These are phyloP conservation scores for Neodiprion pinetum DNA, from an alignment of 1,140 invertebrate species.

Conservation along the genomic window DNA sequence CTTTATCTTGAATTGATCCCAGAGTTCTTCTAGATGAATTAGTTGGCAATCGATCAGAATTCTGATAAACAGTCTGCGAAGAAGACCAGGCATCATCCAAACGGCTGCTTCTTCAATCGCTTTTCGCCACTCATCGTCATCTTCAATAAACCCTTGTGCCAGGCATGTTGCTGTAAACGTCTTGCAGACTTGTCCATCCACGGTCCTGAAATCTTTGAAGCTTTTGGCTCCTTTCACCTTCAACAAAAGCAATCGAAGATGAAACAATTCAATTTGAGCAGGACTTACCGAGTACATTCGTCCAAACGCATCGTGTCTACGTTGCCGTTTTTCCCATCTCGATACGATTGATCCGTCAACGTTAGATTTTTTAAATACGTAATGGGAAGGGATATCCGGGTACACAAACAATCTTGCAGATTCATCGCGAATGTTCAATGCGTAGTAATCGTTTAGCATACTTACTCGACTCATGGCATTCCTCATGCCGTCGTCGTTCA, in stretches of 20 bases:
- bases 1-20: slow-evolving; percentile 22
- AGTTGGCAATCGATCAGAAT: slow-evolving; percentile 14
- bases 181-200: slow-evolving; percentile 16
- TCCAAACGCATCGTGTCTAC: slow-evolving; percentile 20
- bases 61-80: too few relatives aligned
- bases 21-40: slow-evolving; percentile 17
- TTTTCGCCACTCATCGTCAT: slow-evolving; percentile 24
- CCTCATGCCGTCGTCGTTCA: slow-evolving; percentile 15
- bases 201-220: slow-evolving; percentile 22
- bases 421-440: slow-evolving; percentile 19
- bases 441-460: slow-evolving; percentile 22
- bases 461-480: slow-evolving; percentile 15
- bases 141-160: slow-evolving; percentile 27
- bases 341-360: slow-evolving; percentile 15
- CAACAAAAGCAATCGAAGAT: slow-evolving; percentile 21
- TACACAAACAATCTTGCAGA: slow-evolving; percentile 18
- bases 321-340: slow-evolving; percentile 26
- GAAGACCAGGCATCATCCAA: too few relatives aligned
- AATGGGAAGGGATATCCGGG: slow-evolving; percentile 20
- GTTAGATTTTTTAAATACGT: slow-evolving; percentile 21
- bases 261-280: slow-evolving; percentile 28
- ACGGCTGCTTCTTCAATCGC: slow-evolving; percentile 14
- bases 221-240: slow-evolving; percentile 17
- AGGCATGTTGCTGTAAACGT: slow-evolving; percentile 24
- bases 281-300: slow-evolving; percentile 31